Evolutionary conservation across 2,888 invertebrate genomes (phyloP).

Genomic region (Sceliomorpha sp.): DNA sequence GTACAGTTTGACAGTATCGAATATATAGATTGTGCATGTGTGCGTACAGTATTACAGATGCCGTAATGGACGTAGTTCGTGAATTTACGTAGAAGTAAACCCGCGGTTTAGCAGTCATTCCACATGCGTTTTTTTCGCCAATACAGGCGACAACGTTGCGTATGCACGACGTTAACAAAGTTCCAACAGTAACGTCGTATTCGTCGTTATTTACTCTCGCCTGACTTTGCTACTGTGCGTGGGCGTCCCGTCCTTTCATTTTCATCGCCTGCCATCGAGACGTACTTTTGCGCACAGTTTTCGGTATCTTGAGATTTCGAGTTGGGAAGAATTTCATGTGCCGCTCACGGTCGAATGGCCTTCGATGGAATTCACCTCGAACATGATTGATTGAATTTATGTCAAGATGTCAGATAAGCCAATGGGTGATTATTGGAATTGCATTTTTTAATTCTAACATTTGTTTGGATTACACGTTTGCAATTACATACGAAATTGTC

Average conservation of each 20-base stretch:
- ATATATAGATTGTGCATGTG: conserved; percentile 29
- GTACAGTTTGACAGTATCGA: conserved; percentile 31
- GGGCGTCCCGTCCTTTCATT: conserved; percentile 73
- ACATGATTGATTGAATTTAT: neutral
- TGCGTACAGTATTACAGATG: conserved; percentile 62
- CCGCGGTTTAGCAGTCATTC: no score
- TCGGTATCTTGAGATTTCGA: neutral
- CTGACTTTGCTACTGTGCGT: conserved; percentile 61
- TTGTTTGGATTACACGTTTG: neutral
- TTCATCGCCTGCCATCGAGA: conserved; percentile 22
- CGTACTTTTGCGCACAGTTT: conserved; percentile 12
- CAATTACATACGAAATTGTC: neutral
- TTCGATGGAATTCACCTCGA: neutral
- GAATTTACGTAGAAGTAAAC: no score
- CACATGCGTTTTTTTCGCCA: neutral
- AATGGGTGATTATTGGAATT: conserved; percentile 1
- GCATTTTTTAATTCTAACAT: neutral
- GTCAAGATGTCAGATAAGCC: conserved; percentile 1
- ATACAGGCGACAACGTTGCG: neutral
- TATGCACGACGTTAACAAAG: conserved; percentile 1
- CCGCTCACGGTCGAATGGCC: neutral
- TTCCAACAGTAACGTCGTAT: conserved; percentile 8
- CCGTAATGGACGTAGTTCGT: conserved; percentile 77
- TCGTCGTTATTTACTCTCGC: conserved; percentile 10
- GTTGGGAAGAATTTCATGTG: conserved; percentile 2